Evolutionary conservation across 1,140 invertebrate genomes (phyloP).

Genomic region (Notospermus geniculatus): DNA sequence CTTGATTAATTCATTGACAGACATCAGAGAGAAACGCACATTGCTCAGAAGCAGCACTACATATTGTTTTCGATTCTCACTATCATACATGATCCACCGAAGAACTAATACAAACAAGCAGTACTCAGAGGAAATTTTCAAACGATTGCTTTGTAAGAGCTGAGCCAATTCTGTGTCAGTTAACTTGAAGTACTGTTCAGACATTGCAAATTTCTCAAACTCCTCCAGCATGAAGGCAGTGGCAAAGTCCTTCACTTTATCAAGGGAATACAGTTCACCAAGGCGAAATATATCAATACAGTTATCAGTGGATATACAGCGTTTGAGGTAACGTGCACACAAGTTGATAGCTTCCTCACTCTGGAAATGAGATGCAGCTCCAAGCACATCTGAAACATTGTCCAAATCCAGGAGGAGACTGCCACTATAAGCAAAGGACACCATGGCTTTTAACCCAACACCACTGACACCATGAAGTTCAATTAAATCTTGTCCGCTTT

Average conservation of each 20-base stretch:
- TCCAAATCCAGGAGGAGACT: slow-evolving; percentile 41
- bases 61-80: slow-evolving; percentile 31
- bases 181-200: slow-evolving; percentile 43
- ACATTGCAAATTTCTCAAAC: slow-evolving; percentile 42
- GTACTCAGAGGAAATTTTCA: slow-evolving; percentile 47
- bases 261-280: slow-evolving; percentile 46
- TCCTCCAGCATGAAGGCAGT: slow-evolving; percentile 43
- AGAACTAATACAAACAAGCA: slow-evolving; percentile 44
- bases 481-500: slow-evolving; percentile 43
- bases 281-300: slow-evolving; percentile 52
- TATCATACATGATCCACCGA: slow-evolving; percentile 42
- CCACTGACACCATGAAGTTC: slow-evolving; percentile 46
- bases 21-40: slow-evolving; percentile 45
- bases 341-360: slow-evolving; percentile 47
- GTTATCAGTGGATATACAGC: slow-evolving; percentile 44
- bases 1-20: slow-evolving; percentile 51
- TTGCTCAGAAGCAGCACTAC: slow-evolving; percentile 43
- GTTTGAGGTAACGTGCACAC: slow-evolving; percentile 48
- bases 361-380: slow-evolving; percentile 43
- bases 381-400: slow-evolving; percentile 50
- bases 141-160: slow-evolving; percentile 39
- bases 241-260: slow-evolving; percentile 25
- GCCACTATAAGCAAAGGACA: slow-evolving; percentile 41
- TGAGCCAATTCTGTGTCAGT: slow-evolving; percentile 39
- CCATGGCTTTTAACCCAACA: slow-evolving; percentile 39